Percentiles rank a stretch among this genome's conserved stretches.
Conservation (phyloP, 2,113 vertebrate genomes). For the Notarius quadriscutis region DNA sequence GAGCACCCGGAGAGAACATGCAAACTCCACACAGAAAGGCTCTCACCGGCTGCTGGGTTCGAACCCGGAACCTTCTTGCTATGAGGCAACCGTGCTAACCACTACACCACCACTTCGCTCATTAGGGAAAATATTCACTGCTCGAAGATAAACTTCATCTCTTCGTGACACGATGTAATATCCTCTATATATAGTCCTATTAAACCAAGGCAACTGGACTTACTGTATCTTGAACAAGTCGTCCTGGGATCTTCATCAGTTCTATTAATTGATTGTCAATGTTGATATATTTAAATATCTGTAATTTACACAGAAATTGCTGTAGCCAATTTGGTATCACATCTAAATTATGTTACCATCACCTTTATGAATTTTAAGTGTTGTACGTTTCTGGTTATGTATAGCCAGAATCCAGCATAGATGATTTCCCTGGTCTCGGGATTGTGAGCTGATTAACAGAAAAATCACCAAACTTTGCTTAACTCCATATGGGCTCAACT, state of each 20-base stretch:
- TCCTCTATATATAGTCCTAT: too few species aligned
- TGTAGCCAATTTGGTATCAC: background rate
- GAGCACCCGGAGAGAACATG: too few species aligned
- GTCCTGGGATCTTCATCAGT: background rate
- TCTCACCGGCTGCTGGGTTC: too few species aligned
- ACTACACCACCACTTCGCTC: too few species aligned
- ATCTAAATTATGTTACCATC: background rate
- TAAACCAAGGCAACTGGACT: background rate
- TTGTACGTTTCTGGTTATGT: background rate
- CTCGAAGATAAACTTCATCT: too few species aligned
- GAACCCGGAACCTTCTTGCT: too few species aligned
- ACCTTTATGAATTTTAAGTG: background rate
- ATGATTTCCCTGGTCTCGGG: background rate
- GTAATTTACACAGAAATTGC: background rate
- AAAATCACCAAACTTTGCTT: background rate
- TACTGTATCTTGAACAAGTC: background rate
- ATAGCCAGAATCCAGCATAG: background rate
- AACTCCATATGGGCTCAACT: too few species aligned
- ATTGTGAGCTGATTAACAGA: background rate
- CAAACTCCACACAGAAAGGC: too few species aligned
- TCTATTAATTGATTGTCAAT: background rate
- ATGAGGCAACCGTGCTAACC: too few species aligned
- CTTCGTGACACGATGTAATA: too few species aligned
- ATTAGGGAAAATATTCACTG: too few species aligned
- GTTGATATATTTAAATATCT: background rate